Evolutionary conservation across 2,888 invertebrate species (phyloP).

Genomic region (Dorcus hopei): DNA sequence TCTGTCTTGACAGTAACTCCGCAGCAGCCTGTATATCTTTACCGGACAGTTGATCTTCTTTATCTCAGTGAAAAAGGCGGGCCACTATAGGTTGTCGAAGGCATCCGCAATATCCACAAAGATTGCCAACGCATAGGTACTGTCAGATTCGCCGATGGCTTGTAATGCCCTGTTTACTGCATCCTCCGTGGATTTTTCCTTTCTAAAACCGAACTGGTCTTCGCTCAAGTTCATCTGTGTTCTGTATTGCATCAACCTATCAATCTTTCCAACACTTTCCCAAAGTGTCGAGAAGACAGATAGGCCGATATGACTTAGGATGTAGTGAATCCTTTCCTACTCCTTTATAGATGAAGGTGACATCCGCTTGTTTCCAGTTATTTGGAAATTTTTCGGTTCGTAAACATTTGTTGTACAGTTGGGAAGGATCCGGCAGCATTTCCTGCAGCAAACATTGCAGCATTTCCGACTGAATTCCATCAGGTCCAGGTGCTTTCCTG

Average conservation of each 20-base stretch:
- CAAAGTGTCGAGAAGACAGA: background rate
- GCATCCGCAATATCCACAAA: slow-evolving; percentile 15
- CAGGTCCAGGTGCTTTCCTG: slow-evolving; percentile 11
- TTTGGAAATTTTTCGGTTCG: slow-evolving; percentile 7
- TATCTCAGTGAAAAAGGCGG: background rate
- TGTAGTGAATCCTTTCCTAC: background rate
- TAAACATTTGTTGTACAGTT: slow-evolving; percentile 18
- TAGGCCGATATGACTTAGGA: background rate
- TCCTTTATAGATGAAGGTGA: slow-evolving; percentile 13
- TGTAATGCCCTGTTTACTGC: slow-evolving; percentile 1
- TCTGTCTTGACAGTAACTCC: slow-evolving; percentile 13
- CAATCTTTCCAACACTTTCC: slow-evolving; percentile 2
- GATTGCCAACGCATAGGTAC: slow-evolving; percentile 5
- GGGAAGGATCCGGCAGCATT: background rate
- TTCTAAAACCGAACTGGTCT: slow-evolving; percentile 14
- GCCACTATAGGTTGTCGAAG: slow-evolving; percentile 20
- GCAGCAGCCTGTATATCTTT: slow-evolving; percentile 1
- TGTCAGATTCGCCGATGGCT: background rate
- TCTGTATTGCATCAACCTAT: too few species aligned
- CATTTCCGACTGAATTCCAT: slow-evolving; percentile 7
- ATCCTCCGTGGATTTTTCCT: slow-evolving; percentile 7
- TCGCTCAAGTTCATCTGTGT: too few species aligned
- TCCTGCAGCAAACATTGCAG: background rate
- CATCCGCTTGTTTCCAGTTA: slow-evolving; percentile 13
- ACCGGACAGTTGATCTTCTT: background rate